phyloP scores from a whole-genome alignment of 2,113 vertebrate genomes.

The Prunella himalayana region DNA sequence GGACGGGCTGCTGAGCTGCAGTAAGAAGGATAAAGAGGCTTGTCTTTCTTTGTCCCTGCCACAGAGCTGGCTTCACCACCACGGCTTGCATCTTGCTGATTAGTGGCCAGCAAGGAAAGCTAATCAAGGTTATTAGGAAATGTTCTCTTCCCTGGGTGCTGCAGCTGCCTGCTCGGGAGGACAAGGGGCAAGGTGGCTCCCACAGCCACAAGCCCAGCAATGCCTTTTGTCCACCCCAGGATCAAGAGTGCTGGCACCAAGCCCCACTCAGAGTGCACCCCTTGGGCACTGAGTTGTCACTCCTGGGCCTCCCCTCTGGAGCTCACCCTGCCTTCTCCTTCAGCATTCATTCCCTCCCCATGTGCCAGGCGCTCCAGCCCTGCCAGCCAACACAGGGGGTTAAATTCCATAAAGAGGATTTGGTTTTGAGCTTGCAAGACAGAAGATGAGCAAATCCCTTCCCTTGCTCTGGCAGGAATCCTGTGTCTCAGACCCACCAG shows the following conservation, averaged over 20 bases:
- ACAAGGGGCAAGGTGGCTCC: fast-evolving
- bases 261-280: fast-evolving
- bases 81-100: background rate
- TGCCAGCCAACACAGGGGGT: slow-evolving; percentile 1
- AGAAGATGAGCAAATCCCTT: slow-evolving; percentile 58
- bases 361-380: background rate
- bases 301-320: background rate
- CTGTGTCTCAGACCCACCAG: slow-evolving; percentile 45
- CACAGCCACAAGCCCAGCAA: background rate
- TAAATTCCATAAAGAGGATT: slow-evolving; percentile 61
- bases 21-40: background rate
- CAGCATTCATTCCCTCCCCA: background rate
- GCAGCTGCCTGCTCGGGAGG: fast-evolving
- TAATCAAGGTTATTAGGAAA: background rate
- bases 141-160: fast-evolving
- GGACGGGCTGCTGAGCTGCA: background rate
- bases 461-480: slow-evolving; percentile 48
- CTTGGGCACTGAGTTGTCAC: fast-evolving
- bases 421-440: slow-evolving; percentile 44
- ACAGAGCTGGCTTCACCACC: background rate
- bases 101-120: background rate
- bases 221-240: fast-evolving
- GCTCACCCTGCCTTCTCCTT: background rate
- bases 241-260: fast-evolving
- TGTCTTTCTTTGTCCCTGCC: background rate